Percentiles rank a stretch among this genome's conserved stretches.
Evolutionary conservation across 1,140 invertebrate genomes (phyloP).

Genomic region (Bacillus rossius): DNA sequence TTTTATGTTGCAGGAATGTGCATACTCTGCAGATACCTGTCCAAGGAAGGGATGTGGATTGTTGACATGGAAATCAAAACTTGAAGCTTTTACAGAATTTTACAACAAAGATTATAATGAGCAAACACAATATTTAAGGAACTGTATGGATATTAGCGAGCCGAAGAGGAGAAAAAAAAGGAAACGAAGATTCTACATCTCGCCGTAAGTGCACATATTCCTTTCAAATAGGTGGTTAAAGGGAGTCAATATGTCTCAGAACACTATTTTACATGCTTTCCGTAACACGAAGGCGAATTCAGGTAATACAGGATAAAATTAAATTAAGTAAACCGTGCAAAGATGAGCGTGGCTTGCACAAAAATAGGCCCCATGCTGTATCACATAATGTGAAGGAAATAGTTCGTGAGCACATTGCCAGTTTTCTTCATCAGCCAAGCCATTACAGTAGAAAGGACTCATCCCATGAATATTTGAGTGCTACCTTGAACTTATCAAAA

Average conservation of each 20-base stretch:
- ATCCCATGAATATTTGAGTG: neutral
- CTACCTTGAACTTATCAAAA: neutral
- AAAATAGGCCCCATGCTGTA: slow-evolving; percentile 6
- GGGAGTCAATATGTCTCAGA: neutral
- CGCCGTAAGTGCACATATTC: too few relatives aligned
- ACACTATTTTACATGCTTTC: slow-evolving; percentile 1
- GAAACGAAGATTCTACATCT: too few relatives aligned
- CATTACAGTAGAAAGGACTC: slow-evolving; percentile 11
- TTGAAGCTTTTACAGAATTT: too few relatives aligned
- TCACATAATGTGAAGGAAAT: neutral
- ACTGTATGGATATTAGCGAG: too few relatives aligned
- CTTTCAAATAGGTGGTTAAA: too few relatives aligned
- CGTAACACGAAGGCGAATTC: slow-evolving; percentile 6
- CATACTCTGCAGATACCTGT: too few relatives aligned
- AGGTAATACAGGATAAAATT: slow-evolving; percentile 6
- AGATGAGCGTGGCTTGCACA: slow-evolving; percentile 6
- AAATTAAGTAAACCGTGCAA: neutral
- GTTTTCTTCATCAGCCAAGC: slow-evolving; percentile 1
- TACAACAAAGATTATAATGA: too few relatives aligned
- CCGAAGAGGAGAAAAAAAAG: too few relatives aligned
- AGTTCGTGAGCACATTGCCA: slow-evolving; percentile 5
- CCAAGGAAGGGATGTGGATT: too few relatives aligned
- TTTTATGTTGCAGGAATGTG: too few relatives aligned
- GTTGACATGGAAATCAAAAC: too few relatives aligned
- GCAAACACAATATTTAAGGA: too few relatives aligned